Conservation (phyloP, 1,140 invertebrate species). For the Ceratosolen fusciceps region DNA sequence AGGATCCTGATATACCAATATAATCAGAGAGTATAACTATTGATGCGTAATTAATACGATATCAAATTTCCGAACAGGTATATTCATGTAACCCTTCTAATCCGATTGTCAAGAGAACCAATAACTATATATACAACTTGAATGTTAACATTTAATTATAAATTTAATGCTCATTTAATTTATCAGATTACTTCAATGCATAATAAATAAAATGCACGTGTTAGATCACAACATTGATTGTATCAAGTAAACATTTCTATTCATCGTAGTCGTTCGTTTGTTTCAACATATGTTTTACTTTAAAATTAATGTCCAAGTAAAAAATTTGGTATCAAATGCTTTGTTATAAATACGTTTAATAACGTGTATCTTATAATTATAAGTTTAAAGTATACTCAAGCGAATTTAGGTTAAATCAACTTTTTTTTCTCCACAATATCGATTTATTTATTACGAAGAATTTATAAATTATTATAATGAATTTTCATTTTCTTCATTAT, state of each 20-base stretch:
- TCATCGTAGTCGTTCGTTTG: background rate
- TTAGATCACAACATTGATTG: background rate
- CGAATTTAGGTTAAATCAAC: too few species aligned
- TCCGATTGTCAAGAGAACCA: background rate
- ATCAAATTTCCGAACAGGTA: conserved; percentile 14
- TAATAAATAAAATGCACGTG: background rate
- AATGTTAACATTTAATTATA: background rate
- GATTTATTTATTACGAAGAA: too few species aligned
- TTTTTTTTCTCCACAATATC: too few species aligned
- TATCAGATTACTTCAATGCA: background rate
- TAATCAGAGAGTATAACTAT: background rate
- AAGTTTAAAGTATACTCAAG: too few species aligned
- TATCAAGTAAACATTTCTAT: background rate
- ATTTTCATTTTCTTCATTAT: background rate
- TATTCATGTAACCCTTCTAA: background rate
- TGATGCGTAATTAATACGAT: background rate
- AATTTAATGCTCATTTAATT: background rate
- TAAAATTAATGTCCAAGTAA: too few species aligned
- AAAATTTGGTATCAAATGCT: too few species aligned
- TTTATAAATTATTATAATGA: background rate
- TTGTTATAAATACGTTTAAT: too few species aligned
- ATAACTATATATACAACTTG: background rate
- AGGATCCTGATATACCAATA: background rate
- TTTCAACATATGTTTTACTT: background rate
- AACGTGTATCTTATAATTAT: too few species aligned